Evolutionary conservation across 2,113 vertebrate genomes (phyloP).

Genomic region (Austrofundulus limnaeus): DNA sequence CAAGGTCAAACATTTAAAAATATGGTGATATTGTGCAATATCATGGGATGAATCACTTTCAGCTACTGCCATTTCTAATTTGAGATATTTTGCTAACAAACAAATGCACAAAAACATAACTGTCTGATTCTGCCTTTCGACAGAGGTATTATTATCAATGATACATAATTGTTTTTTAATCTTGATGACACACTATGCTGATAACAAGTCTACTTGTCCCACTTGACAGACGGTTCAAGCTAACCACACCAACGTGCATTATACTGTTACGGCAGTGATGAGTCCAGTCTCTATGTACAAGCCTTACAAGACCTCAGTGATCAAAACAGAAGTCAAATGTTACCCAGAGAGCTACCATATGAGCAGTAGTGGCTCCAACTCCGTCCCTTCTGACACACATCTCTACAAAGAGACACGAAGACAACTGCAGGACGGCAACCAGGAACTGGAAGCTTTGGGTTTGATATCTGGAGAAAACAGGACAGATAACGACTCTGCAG

Average conservation of each 20-base stretch:
- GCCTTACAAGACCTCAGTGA: background rate
- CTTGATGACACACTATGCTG: background rate
- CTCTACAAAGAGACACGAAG: accelerated
- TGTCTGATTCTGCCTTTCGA: no score
- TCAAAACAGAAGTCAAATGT: background rate
- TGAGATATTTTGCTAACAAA: no score
- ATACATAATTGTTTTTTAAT: background rate
- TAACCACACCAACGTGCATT: background rate
- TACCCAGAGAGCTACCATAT: background rate
- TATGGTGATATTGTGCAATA: no score
- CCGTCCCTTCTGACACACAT: accelerated
- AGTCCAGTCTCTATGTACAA: accelerated
- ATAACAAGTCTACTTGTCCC: background rate
- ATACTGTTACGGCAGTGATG: accelerated
- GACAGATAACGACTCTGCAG: background rate
- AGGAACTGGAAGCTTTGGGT: background rate
- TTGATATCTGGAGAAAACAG: background rate
- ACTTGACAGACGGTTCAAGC: background rate
- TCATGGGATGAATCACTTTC: no score
- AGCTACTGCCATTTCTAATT: no score
- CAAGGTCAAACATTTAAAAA: no score
- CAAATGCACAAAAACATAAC: no score
- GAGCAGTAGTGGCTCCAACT: background rate
- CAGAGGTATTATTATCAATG: no score
- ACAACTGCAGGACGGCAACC: background rate